Conservation (phyloP, 2,888 invertebrate genomes). For the Sminthurinus aureus region DNA sequence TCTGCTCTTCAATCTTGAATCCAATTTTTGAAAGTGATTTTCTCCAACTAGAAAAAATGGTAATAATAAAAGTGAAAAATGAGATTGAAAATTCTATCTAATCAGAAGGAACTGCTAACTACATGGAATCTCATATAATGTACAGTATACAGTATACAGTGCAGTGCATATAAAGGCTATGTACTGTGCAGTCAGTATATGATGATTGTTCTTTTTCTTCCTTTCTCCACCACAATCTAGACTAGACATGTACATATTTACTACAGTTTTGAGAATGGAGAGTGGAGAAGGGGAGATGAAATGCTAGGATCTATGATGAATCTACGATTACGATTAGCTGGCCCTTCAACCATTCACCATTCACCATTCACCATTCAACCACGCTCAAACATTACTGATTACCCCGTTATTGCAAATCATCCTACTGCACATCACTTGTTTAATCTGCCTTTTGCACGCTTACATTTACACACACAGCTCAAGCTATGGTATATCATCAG, state of each 20-base stretch:
- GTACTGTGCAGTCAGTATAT: no score
- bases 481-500: neutral
- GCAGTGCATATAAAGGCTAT: no score
- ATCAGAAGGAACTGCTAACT: conserved; percentile 21
- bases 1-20: conserved; percentile 27
- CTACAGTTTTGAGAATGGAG: no score
- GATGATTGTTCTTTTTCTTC: neutral
- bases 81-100: conserved; percentile 39
- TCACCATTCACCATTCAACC: no score
- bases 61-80: conserved; percentile 40
- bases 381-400: conserved; percentile 33
- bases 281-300: no score
- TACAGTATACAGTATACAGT: no score
- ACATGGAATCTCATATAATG: no score
- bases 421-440: conserved; percentile 25
- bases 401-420: conserved; percentile 40
- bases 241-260: no score
- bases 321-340: conserved; percentile 10
- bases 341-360: conserved; percentile 12
- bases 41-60: conserved; percentile 32
- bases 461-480: neutral
- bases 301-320: no score
- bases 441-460: conserved; percentile 41
- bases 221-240: no score
- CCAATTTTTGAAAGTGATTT: conserved; percentile 56